Percentiles rank a stretch among this genome's conserved stretches.
These are phyloP conservation scores for Protobothrops flavoviridis DNA, from an alignment of 2,113 vertebrate genomes.

Conservation along the genomic window DNA sequence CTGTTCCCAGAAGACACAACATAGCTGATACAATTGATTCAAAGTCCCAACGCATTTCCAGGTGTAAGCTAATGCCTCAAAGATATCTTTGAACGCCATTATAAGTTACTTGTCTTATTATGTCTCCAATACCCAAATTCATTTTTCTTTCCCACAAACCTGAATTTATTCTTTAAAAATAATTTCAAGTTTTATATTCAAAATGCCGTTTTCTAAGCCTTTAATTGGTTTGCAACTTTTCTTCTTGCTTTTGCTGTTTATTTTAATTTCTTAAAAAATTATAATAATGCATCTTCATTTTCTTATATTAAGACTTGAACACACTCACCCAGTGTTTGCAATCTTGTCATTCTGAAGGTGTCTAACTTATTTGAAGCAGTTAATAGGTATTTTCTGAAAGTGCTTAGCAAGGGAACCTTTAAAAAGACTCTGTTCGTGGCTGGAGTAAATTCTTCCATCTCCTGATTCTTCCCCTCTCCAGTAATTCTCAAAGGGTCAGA, in stretches of 20 bases:
- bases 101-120: neutral
- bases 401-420: neutral
- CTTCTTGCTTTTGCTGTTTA: neutral
- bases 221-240: neutral
- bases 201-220: neutral
- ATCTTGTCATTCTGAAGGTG: neutral
- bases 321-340: neutral
- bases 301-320: neutral
- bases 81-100: neutral
- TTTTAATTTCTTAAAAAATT: neutral
- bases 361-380: neutral
- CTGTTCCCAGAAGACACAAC: neutral
- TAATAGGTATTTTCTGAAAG: neutral
- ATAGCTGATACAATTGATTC: neutral
- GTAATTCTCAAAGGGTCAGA: neutral
- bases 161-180: neutral
- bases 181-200: neutral
- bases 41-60: neutral
- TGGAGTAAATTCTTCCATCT: neutral
- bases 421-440: no score
- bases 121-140: neutral
- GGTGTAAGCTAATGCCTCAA: neutral
- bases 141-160: neutral
- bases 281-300: neutral
- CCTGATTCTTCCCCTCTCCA: neutral